Base-by-base conservation (phyloP, 53 echinoderm and acorn worm genomes). In the Crossaster papposus region DNA sequence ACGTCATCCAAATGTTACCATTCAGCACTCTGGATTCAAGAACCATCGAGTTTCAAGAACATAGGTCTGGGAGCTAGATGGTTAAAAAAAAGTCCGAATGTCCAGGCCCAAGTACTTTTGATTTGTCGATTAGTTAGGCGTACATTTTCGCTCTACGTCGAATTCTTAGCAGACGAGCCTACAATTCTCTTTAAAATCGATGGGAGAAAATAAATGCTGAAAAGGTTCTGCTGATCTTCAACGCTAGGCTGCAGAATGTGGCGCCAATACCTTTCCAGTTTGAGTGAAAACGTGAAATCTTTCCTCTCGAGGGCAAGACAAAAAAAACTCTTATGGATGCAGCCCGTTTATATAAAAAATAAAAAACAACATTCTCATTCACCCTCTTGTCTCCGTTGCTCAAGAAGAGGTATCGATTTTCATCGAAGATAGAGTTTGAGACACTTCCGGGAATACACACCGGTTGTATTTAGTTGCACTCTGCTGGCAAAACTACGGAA, bases 221-320 rank as follows among this genome's bases (percentile, higher is more conserved):
- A 23, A 20, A 28, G 58, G 12, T 58, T 2, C 68, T 68, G 68
- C 22, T 11, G 28, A 12, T 1, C 58, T 58, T 58, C 17, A 58
- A 68, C 17, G 68, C 68, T 1, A 20, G 68, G 22, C 68, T 24
- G 28, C 4, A 20, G 24, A 68, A 68, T 68, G 24, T 68, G 68
- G 68, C 68, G 68, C 81, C 81, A 81, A 35, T 1, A 64, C 81
- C 81, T 81, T 63, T 81, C 81, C 30, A 81, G 30, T 17, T 81
- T 33, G 81, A 62, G 58, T 33, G 33, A 81, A 5, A 64, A 23
- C 34, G 81, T 51, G 81, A 63, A 81, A 81, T 68, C 68, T 68
- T 20, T 58, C 58, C 24, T 26, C 68, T 68, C 24, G 68, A 4
- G 22, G 68, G 24, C 68, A 23, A n/a, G 28, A 23, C 4, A 68